Conservation (phyloP, 2,113 vertebrate genomes). For the Mus musculus region DNA sequence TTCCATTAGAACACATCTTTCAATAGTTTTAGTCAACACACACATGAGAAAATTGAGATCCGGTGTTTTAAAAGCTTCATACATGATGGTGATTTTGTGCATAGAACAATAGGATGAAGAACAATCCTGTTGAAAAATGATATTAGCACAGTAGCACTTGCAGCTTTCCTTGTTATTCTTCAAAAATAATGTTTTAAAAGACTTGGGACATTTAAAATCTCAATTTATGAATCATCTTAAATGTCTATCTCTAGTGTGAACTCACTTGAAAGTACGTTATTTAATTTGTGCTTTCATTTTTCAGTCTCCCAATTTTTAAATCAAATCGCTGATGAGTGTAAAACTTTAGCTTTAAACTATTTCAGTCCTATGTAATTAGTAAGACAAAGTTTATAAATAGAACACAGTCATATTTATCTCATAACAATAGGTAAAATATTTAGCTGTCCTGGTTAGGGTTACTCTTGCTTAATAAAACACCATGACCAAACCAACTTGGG, state of each 20-base stretch:
- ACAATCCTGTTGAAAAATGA: background rate
- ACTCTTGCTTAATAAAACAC: background rate
- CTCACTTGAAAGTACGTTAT: background rate
- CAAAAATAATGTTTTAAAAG: background rate
- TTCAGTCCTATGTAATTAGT: constrained; percentile 15
- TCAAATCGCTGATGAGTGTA: background rate
- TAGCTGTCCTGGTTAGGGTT: background rate
- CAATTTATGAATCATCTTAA: background rate
- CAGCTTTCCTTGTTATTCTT: background rate
- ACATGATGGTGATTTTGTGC: background rate
- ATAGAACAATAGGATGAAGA: background rate
- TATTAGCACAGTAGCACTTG: background rate
- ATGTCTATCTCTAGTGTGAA: background rate
- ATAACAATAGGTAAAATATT: background rate
- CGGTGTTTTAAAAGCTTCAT: background rate
- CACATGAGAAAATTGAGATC: background rate
- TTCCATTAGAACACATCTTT: background rate
- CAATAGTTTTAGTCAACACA: background rate
- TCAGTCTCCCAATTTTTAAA: background rate
- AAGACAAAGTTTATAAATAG: background rate
- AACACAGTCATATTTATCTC: background rate
- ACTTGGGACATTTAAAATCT: background rate
- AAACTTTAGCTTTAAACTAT: background rate
- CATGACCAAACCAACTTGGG: background rate
- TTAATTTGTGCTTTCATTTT: background rate